phyloP scores from a whole-genome alignment of 2,888 invertebrate species.

The Agriotes lineatus region DNA sequence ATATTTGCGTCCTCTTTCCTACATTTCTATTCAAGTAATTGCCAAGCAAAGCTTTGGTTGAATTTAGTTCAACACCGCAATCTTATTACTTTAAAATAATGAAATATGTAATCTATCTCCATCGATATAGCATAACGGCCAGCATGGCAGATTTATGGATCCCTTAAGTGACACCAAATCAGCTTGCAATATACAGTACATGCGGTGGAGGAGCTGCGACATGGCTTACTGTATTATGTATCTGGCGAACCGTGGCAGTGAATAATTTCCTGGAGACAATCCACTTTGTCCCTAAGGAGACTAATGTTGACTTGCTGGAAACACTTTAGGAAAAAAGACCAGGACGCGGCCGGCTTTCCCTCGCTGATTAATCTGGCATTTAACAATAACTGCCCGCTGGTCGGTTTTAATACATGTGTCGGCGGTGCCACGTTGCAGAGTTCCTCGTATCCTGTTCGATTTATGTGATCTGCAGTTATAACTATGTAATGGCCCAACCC shows the following conservation, averaged over 20 bases:
- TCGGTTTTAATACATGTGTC: slow-evolving; percentile 6
- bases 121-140: not conserved
- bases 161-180: slow-evolving; percentile 3
- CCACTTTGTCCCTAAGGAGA: not conserved
- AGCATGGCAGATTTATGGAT: slow-evolving; percentile 2
- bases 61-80: too few species aligned
- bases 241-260: not conserved
- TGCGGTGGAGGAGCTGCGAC: not conserved
- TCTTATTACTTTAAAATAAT: too few species aligned
- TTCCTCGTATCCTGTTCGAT: not conserved
- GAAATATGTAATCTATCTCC: not conserved
- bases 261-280: slow-evolving; percentile 19
- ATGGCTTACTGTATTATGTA: not conserved
- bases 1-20: too few species aligned
- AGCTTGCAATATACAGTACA: slow-evolving; percentile 2
- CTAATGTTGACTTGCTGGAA: slow-evolving; percentile 11
- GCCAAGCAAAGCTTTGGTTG: too few species aligned
- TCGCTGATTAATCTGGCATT: slow-evolving; percentile 5
- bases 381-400: slow-evolving; percentile 15
- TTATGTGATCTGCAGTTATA: too few species aligned
- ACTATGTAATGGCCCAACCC: too few species aligned
- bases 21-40: too few species aligned
- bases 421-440: not conserved
- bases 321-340: slow-evolving; percentile 11
- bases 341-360: not conserved